Base-by-base conservation (phyloP, 2,888 invertebrate genomes). In the Rosalia funebris region DNA sequence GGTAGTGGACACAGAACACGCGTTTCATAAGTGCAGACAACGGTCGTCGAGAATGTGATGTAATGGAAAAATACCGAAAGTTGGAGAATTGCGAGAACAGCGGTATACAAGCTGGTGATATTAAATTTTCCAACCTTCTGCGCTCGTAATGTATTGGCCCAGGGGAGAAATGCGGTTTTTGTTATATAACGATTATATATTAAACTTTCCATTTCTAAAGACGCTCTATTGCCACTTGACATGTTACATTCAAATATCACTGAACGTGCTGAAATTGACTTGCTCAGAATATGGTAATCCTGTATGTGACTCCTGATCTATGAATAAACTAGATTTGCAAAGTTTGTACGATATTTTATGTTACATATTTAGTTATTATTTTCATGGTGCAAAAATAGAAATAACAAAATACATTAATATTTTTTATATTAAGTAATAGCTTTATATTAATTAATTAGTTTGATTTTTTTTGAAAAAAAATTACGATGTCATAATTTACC, bases 121-220 rank as follows among this genome's bases (percentile, higher is more conserved):
- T 81, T 81, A 81, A 81, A 81, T 81, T 81, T 81, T 80, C 80
- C 80, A 76, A 78, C 80, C 79, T 81, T 81, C 80, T 80, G 81
- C 80, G 73, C 74, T 70, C 74, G 79, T 79, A 79, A 81, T 79
- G 76, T 79, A 81, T 80, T 75, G 79, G 73, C 72, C 71, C 71
- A 65, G 71, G 75, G 76, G 76, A 73, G 77, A 75, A 72, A 76
- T 75, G 77, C 69, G 78, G 78, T 78, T 79, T 79, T 77, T 76
- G 76, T 79, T 77, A 77, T 76, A 75, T 71, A 73, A 72, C 76
- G 75, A 77, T 76, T 75, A 76, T 74, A 75, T 74, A 75, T 74
- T 72, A 71, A 70, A 70, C 67, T 69, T 63, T 58, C 61, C 64
- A 52, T n/a, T n/a, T 59, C 60, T 53, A 19, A 31, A 42, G 53